phyloP scores from a whole-genome alignment of 2,888 invertebrate genomes.

The Lithosia quadra region DNA sequence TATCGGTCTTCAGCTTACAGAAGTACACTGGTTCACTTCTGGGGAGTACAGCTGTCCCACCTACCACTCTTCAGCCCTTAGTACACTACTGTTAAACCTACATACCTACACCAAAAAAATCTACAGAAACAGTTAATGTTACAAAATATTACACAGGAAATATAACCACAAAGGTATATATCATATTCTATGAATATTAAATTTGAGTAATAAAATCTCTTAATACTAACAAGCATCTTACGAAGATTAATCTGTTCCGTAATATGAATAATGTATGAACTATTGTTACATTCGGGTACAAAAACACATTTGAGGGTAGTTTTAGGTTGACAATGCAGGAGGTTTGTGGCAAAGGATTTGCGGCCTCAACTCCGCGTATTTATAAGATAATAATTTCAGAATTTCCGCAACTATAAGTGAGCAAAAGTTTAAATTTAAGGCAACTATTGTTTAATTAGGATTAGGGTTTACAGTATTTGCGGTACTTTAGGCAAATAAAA shows the following conservation, averaged over 20 bases:
- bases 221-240: constrained; percentile 22
- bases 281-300: constrained; percentile 54
- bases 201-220: constrained; percentile 29
- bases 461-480: neutral
- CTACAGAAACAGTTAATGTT: neutral
- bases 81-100: too few relatives aligned
- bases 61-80: too few relatives aligned
- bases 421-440: neutral
- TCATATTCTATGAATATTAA: constrained; percentile 6
- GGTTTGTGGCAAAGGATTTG: constrained; percentile 3
- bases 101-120: too few relatives aligned
- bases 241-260: constrained; percentile 56
- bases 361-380: neutral
- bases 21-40: too few relatives aligned
- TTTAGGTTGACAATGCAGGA: constrained; percentile 15
- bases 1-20: too few relatives aligned
- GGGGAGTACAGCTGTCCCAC: too few relatives aligned
- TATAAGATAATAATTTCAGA: neutral
- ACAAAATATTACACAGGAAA: neutral
- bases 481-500: too few relatives aligned
- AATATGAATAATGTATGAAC: constrained; percentile 64
- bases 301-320: constrained; percentile 51
- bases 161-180: neutral
- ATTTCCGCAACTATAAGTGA: neutral
- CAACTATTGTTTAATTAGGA: neutral